phyloP scores from a whole-genome alignment of 2,797 vertebrate species.

The Rhinella marina region DNA sequence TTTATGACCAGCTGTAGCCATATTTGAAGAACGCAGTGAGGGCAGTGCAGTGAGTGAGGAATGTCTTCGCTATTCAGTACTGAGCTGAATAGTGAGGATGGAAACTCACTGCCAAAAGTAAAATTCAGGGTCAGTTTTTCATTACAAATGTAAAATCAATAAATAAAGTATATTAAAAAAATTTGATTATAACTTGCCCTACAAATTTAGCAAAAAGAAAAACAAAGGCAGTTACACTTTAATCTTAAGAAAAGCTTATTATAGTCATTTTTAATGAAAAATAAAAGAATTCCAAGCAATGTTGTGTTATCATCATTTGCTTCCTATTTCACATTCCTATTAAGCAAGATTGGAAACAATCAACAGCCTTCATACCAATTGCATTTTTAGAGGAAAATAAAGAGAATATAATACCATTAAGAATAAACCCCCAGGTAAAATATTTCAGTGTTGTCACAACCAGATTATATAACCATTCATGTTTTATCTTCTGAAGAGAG shows the following conservation, averaged over 20 bases:
- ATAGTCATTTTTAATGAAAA: slow-evolving; percentile 7
- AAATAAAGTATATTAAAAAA: too few relatives aligned
- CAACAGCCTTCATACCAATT: slow-evolving; percentile 20
- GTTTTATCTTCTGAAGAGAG: slow-evolving; percentile 53
- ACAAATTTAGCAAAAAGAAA: too few relatives aligned
- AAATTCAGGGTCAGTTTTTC: too few relatives aligned
- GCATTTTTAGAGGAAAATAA: slow-evolving; percentile 33
- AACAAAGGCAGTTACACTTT: neutral
- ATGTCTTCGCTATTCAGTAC: too few relatives aligned
- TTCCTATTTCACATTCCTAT: slow-evolving; percentile 34
- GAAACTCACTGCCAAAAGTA: too few relatives aligned
- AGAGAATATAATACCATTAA: slow-evolving; percentile 48
- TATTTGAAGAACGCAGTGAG: too few relatives aligned
- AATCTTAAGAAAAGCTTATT: neutral
- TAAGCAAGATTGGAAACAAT: slow-evolving; percentile 45
- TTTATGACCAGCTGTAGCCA: too few relatives aligned
- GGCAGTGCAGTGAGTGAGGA: too few relatives aligned
- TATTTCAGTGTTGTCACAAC: slow-evolving; percentile 50
- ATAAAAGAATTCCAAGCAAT: slow-evolving; percentile 19
- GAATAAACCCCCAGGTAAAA: slow-evolving; percentile 42
- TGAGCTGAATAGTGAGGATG: too few relatives aligned
- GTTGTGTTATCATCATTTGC: slow-evolving; percentile 35
- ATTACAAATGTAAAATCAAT: too few relatives aligned
- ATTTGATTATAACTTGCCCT: too few relatives aligned
- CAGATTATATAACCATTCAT: slow-evolving; percentile 56